These are phyloP conservation scores for Laspeyria flexula DNA, from an alignment of 2,888 invertebrate species.

Conservation along the genomic window DNA sequence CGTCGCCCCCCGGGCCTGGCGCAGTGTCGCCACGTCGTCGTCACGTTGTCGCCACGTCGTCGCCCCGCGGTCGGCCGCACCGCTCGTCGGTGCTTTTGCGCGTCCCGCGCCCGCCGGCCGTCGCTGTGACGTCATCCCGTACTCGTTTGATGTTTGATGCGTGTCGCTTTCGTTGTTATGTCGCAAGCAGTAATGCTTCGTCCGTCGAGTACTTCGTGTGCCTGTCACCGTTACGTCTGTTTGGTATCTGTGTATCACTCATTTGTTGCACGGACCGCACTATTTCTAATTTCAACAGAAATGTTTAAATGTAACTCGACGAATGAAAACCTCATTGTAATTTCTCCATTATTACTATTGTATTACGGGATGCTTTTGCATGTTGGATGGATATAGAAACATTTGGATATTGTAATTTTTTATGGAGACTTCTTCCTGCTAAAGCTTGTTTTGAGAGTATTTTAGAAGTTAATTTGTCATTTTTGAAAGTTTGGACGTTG, in stretches of 20 bases:
- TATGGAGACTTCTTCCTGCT: slow-evolving; percentile 19
- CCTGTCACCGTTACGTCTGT: slow-evolving; percentile 6
- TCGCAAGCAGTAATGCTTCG: slow-evolving; percentile 32
- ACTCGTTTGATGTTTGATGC: slow-evolving; percentile 21
- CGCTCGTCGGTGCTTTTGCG: slow-evolving; percentile 12
- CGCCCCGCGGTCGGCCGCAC: slow-evolving; percentile 22
- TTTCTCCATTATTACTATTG: slow-evolving; percentile 32
- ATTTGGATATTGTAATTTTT: slow-evolving; percentile 24
- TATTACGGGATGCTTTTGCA: slow-evolving; percentile 23
- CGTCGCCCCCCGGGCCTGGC: slow-evolving; percentile 9
- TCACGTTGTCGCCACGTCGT: slow-evolving; percentile 26
- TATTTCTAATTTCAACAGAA: slow-evolving; percentile 22
- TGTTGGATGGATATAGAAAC: slow-evolving; percentile 28
- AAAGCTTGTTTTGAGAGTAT: slow-evolving; percentile 25
- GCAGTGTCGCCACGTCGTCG: slow-evolving; percentile 8
- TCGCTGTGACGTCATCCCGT: slow-evolving; percentile 13
- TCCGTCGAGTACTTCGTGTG: slow-evolving; percentile 14
- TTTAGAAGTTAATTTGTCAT: slow-evolving; percentile 21
- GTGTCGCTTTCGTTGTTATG: slow-evolving; percentile 37
- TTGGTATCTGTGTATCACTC: slow-evolving; percentile 14
- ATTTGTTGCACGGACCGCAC: slow-evolving; percentile 22
- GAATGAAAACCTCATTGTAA: slow-evolving; percentile 22
- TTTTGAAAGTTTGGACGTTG: slow-evolving; percentile 49
- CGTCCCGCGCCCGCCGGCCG: slow-evolving; percentile 19
- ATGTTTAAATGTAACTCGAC: slow-evolving; percentile 7